Conservation (phyloP, 2,113 vertebrate genomes). For the Sylvietta virens region DNA sequence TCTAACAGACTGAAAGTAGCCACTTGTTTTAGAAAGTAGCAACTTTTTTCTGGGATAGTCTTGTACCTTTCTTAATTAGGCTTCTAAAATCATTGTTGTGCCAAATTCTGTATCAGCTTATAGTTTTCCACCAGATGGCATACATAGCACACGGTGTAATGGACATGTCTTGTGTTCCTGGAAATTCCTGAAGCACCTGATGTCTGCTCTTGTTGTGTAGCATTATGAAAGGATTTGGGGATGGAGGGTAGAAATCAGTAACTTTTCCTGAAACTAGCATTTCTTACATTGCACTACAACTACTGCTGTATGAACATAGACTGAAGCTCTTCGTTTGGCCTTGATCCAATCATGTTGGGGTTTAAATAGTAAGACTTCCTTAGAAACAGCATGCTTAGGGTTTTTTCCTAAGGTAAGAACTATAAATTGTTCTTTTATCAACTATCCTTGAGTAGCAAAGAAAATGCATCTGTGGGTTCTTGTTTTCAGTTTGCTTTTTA, state of each 20-base stretch:
- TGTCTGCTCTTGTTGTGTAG: not conserved
- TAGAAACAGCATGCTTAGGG: not conserved
- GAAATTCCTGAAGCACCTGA: not conserved
- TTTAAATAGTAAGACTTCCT: not conserved
- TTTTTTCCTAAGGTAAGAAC: not conserved
- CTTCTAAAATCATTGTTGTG: not conserved
- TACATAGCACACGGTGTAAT: not conserved
- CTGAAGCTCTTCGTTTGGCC: not conserved
- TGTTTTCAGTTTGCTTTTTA: not conserved
- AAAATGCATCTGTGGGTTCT: not conserved
- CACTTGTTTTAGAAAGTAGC: not conserved
- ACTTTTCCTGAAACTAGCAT: not conserved
- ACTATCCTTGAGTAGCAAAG: not conserved
- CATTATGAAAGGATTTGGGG: not conserved
- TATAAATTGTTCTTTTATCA: not conserved
- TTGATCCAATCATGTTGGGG: not conserved
- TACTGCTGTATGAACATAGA: not conserved
- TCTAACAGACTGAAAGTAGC: not conserved
- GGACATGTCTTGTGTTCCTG: not conserved
- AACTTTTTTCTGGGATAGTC: not conserved
- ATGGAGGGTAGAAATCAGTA: not conserved
- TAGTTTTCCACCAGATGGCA: conserved; percentile 58
- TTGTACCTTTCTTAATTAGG: not conserved
- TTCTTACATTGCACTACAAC: not conserved
- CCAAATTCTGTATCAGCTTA: not conserved